Conservation (phyloP, 1,140 invertebrate genomes). For the Musca domestica region DNA sequence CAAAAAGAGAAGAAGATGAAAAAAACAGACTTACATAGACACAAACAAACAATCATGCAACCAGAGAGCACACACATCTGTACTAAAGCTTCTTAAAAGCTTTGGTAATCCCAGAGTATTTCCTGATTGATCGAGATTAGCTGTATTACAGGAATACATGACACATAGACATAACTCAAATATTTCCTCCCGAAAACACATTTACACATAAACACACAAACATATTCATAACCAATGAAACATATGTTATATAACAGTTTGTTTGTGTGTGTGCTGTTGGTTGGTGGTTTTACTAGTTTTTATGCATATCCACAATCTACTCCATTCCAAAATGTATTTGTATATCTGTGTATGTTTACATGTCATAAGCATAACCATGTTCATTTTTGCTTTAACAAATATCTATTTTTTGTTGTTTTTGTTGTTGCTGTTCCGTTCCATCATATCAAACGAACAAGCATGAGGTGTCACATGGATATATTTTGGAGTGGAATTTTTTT, state of each 20-base stretch:
- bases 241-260: too few species aligned
- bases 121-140: slow-evolving; percentile 24
- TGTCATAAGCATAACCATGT: slow-evolving; percentile 1
- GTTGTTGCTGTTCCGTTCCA: neutral
- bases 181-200: neutral
- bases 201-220: neutral
- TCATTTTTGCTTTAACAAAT: slow-evolving; percentile 16
- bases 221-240: too few species aligned
- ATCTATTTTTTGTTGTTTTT: neutral
- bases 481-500: too few species aligned
- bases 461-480: neutral
- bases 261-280: too few species aligned
- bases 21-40: neutral
- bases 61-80: neutral
- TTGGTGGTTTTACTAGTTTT: too few species aligned
- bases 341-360: neutral
- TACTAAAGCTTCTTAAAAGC: slow-evolving; percentile 25
- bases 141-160: slow-evolving; percentile 9
- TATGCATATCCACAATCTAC: too few species aligned
- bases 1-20: too few species aligned
- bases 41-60: neutral
- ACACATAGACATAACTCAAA: neutral
- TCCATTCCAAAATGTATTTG: too few species aligned
- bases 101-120: slow-evolving; percentile 19
- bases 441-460: neutral